Base-by-base conservation (phyloP, 2,888 invertebrate species). In the Pardosa pseudoannulata region DNA sequence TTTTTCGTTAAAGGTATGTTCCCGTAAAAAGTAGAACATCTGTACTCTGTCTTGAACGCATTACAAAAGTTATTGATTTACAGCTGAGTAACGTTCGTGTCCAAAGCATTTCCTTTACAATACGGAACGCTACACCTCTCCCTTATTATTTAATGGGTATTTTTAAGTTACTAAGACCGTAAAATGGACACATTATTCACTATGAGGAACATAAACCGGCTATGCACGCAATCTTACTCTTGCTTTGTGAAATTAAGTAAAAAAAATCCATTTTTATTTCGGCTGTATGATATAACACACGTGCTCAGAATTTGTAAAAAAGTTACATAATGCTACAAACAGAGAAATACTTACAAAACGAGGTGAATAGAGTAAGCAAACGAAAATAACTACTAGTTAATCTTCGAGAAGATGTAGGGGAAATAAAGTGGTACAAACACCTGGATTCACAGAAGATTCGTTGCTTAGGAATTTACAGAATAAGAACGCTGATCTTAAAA, bases 121-220 rank as follows among this genome's bases (percentile, higher is more conserved):
- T 46, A 46, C 41, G 2, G 6, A n/a, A 16, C 6, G 41, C 16
- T 46, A 46, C 41, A 46, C 41, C 41, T 46, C 16, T 9, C 36
- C 41, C 41, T 46, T 46, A 46, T 46, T 46, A 46, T 46, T 46
- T 46, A 46, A 46, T 46, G 41, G 13, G 41, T 46, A 46, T 9
- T 46, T 46, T 46, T 46, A 46, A 46, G 41, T 46, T 16, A 36
- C 9, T 46, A 46, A 46, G 41, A 9, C 41, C 6, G 41, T 46
- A 46, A 46, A 46, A 46, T 46, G 41, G 16, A 46, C 41, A 16
- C 41, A 46, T 46, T 46, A 46, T 46, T 46, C 41, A 46, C 41
- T 46, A 46, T 46, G 41, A 13, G 16, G 16, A 46, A 46, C 41
- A 13, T 46, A 46, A 46, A 11, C 41, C 41, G 6, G 6, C 16